Conservation (phyloP, 2,113 vertebrate species). For the Budorcas taxicolor region DNA sequence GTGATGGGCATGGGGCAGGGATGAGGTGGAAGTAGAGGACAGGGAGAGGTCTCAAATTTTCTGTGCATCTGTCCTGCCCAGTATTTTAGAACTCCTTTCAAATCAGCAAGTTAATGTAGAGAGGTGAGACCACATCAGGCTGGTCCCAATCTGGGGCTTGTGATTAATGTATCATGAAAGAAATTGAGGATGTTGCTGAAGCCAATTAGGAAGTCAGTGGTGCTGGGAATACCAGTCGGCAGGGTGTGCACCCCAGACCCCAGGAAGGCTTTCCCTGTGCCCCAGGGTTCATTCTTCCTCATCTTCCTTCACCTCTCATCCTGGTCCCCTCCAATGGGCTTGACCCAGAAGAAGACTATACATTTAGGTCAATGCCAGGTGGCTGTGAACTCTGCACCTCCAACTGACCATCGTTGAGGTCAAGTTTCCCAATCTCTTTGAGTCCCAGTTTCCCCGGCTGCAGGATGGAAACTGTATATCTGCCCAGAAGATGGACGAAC, state of each 20-base stretch:
- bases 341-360: background rate
- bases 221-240: background rate
- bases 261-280: background rate
- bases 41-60: background rate
- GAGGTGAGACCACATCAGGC: background rate
- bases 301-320: no score
- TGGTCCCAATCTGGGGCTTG: slow-evolving; percentile 7
- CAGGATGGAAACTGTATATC: background rate
- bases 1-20: background rate
- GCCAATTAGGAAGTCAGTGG: background rate
- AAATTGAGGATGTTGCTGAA: background rate
- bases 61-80: background rate
- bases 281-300: background rate
- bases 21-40: background rate
- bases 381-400: background rate
- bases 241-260: background rate
- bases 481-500: background rate
- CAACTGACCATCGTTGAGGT: background rate
- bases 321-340: rapidly evolving
- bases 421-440: background rate
- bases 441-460: background rate
- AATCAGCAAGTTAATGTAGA: slow-evolving; percentile 10
- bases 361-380: background rate
- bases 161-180: slow-evolving; percentile 33
- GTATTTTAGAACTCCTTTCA: slow-evolving; percentile 33